Evolutionary conservation across 2,113 vertebrate species (phyloP).

Genomic region (Phainopepla nitens): DNA sequence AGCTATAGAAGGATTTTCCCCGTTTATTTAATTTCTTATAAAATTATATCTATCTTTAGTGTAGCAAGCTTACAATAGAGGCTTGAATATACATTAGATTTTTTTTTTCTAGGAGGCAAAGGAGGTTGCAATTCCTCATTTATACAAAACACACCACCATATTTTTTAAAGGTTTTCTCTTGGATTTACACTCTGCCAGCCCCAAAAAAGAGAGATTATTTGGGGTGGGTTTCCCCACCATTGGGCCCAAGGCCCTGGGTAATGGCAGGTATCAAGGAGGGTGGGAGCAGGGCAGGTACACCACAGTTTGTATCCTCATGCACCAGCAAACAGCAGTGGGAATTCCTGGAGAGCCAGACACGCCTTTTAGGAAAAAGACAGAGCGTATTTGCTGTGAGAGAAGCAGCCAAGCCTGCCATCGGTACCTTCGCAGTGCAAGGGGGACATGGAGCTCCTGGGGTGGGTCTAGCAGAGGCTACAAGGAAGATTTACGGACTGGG

Average conservation of each 20-base stretch:
- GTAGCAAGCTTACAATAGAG: background rate
- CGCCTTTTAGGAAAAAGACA: background rate
- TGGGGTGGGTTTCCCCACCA: background rate
- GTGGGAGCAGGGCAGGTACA: background rate
- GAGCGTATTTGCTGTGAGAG: background rate
- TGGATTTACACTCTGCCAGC: background rate
- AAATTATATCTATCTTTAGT: background rate
- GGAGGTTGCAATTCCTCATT: background rate
- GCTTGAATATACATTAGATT: background rate
- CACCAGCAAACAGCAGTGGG: background rate
- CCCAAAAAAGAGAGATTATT: fast-evolving
- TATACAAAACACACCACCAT: background rate
- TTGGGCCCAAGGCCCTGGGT: fast-evolving
- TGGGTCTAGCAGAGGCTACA: too few relatives aligned
- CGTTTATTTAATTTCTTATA: background rate
- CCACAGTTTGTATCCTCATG: background rate
- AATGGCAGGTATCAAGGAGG: fast-evolving
- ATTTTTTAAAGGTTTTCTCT: background rate
- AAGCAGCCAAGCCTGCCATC: background rate
- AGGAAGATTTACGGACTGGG: background rate
- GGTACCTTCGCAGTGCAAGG: fast-evolving
- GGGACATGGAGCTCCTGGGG: background rate
- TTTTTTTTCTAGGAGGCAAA: background rate
- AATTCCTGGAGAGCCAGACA: background rate
- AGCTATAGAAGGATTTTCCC: background rate